These are phyloP conservation scores for Cygnus olor DNA, from an alignment of 2,797 vertebrate genomes.

Conservation along the genomic window DNA sequence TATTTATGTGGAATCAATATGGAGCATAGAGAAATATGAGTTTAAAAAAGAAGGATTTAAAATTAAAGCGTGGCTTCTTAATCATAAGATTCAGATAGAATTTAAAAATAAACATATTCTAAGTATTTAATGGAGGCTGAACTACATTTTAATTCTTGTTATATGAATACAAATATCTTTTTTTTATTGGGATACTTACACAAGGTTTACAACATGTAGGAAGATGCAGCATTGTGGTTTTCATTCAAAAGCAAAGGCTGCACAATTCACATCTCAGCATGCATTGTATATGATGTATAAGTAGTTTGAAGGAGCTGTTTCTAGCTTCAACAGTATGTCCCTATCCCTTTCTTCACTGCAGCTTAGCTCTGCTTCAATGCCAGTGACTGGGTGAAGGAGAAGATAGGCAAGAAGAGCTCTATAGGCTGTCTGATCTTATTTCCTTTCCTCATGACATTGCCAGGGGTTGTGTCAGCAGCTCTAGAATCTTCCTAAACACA, in stretches of 20 bases:
- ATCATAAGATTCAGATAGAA: background rate
- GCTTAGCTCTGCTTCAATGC: background rate
- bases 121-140: background rate
- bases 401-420: background rate
- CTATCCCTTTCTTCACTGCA: background rate
- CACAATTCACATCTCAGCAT: background rate
- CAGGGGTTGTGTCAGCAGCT: background rate
- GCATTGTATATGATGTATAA: background rate
- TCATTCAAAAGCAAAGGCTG: background rate
- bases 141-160: background rate
- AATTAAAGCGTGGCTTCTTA: background rate
- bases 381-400: background rate
- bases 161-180: background rate
- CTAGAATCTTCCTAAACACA: background rate
- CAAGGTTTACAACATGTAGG: background rate
- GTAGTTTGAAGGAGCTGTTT: background rate
- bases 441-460: rapidly evolving
- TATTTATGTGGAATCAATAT: background rate
- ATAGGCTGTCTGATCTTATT: background rate
- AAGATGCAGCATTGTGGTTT: background rate
- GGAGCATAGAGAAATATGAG: background rate
- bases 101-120: background rate
- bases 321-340: background rate
- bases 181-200: background rate
- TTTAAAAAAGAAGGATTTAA: background rate